Evolutionary conservation across 2,888 invertebrate genomes (phyloP).

Genomic region (Trichacis sp.): DNA sequence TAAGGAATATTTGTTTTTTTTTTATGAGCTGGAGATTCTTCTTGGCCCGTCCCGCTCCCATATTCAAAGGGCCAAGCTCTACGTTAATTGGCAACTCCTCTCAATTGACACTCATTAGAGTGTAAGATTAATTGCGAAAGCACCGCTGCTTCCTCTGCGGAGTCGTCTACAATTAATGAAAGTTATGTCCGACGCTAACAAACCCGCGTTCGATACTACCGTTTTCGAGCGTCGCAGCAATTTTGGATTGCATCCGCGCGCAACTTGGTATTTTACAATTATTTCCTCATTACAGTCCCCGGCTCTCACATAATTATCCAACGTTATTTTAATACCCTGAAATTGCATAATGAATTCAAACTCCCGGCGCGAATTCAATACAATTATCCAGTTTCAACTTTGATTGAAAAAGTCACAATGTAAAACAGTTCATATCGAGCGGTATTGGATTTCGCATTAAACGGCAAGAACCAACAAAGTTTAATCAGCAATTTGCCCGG

Average conservation of each 20-base stretch:
- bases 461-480: too few relatives aligned
- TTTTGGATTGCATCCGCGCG: constrained; percentile 33
- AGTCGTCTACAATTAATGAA: constrained; percentile 63
- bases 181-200: constrained; percentile 62
- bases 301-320: background rate
- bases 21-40: constrained; percentile 21
- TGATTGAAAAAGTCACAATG: background rate
- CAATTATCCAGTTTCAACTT: background rate
- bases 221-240: constrained; percentile 43
- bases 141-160: constrained; percentile 47
- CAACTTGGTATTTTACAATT: constrained; percentile 28
- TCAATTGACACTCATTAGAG: constrained; percentile 64
- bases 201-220: constrained; percentile 50
- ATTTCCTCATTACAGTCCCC: constrained; percentile 21
- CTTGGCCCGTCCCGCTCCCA: constrained; percentile 34
- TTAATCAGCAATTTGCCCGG: too few relatives aligned
- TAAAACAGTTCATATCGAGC: too few relatives aligned
- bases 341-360: background rate
- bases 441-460: too few relatives aligned
- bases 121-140: constrained; percentile 61
- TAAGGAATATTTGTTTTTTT: constrained; percentile 31
- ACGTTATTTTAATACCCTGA: background rate
- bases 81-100: constrained; percentile 63
- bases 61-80: constrained; percentile 47
- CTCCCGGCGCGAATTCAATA: background rate